Evolutionary conservation across 2,888 invertebrate species (phyloP).

Genomic region (Opisthograptis luteolata): DNA sequence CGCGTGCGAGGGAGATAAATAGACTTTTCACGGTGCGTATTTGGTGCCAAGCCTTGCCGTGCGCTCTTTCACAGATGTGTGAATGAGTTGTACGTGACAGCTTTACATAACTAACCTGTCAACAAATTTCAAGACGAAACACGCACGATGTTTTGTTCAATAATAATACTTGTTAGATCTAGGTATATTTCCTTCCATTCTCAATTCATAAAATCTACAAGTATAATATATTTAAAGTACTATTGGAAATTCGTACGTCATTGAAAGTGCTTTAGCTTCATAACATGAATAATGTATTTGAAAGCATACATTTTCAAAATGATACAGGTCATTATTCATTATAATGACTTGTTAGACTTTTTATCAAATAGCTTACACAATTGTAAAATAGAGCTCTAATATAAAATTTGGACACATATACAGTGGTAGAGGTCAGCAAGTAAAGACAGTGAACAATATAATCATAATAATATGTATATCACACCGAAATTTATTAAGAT

Average conservation of each 20-base stretch:
- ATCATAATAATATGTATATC: slow-evolving; percentile 1
- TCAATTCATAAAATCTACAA: neutral
- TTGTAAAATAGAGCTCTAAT: neutral
- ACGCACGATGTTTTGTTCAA: no score
- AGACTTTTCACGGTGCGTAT: no score
- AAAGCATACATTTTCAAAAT: neutral
- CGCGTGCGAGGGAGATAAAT: no score
- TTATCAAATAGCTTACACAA: neutral
- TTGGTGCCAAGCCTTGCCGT: no score
- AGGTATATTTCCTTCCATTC: no score
- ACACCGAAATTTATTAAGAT: neutral
- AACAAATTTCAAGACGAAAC: neutral
- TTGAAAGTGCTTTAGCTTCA: neutral
- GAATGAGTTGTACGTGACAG: no score
- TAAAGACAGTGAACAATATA: neutral
- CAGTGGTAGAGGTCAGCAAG: neutral
- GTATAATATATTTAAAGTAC: slow-evolving; percentile 2
- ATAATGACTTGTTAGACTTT: neutral
- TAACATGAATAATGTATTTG: neutral
- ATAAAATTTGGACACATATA: slow-evolving; percentile 2
- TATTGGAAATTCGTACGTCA: slow-evolving; percentile 9
- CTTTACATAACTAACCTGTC: no score
- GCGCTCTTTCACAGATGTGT: no score
- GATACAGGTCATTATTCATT: neutral
- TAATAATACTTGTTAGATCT: no score